A percentile compares a stretch with the other conserved stretches of the same genome.
phyloP scores from a whole-genome alignment of 2,888 invertebrate species.

The Neoitamus cyanurus region DNA sequence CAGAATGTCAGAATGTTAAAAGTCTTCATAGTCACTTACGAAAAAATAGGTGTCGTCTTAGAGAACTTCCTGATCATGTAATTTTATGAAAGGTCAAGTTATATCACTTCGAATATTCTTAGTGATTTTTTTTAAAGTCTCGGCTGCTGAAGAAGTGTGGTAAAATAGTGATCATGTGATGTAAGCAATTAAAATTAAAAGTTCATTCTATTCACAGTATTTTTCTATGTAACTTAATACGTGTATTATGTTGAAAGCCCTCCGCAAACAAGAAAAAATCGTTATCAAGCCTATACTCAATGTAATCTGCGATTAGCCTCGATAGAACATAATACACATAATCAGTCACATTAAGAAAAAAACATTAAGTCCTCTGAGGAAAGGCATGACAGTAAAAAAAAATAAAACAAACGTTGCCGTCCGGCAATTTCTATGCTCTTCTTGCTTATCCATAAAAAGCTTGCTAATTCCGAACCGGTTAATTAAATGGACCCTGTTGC shows the following conservation, averaged over 20 bases:
- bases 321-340: not conserved
- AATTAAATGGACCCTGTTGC: conserved; percentile 9
- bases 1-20: too few species aligned
- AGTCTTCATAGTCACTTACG: too few species aligned
- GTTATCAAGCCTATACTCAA: not conserved
- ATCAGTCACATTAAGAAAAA: not conserved
- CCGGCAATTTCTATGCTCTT: not conserved
- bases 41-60: too few species aligned
- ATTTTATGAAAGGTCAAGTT: too few species aligned
- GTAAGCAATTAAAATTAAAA: too few species aligned
- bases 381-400: not conserved
- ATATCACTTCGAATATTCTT: too few species aligned
- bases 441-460: not conserved
- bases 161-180: too few species aligned
- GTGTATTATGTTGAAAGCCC: not conserved
- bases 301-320: not conserved
- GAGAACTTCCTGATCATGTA: too few species aligned
- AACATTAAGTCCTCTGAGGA: not conserved
- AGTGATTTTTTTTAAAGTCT: too few species aligned
- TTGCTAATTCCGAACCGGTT: conserved; percentile 2
- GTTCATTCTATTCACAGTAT: too few species aligned
- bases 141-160: too few species aligned
- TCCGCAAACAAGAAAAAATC: not conserved
- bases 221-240: not conserved
- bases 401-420: not conserved